phyloP scores from a whole-genome alignment of 2,888 invertebrate species.

The Hydropsyche betteni region DNA sequence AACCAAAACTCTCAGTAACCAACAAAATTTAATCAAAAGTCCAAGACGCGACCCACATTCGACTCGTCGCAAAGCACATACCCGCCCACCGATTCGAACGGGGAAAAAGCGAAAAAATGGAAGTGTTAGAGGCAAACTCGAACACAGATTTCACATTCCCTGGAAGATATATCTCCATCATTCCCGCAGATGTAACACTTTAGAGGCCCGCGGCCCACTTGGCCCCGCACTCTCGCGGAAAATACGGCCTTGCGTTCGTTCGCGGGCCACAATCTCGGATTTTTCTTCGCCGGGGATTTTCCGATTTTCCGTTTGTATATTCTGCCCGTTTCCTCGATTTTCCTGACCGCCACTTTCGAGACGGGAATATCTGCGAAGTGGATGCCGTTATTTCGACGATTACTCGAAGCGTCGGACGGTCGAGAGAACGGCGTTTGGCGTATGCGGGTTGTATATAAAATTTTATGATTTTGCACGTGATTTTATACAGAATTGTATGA shows the following conservation, averaged over 20 bases:
- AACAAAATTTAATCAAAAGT: too few relatives aligned
- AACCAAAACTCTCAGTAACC: too few relatives aligned
- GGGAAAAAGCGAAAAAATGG: background rate
- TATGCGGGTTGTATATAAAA: too few relatives aligned
- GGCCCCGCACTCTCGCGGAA: conserved; percentile 35
- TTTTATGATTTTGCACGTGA: too few relatives aligned
- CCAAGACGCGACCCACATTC: too few relatives aligned
- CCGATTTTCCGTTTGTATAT: background rate
- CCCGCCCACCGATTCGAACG: background rate
- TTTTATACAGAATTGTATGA: too few relatives aligned
- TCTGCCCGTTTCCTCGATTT: background rate
- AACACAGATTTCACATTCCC: conserved; percentile 36
- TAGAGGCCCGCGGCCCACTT: conserved; percentile 38
- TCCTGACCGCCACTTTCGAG: background rate
- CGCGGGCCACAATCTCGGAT: conserved; percentile 14
- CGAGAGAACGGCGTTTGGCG: background rate
- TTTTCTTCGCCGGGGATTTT: background rate
- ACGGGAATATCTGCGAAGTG: background rate
- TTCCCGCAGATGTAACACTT: conserved; percentile 35
- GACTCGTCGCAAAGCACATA: too few relatives aligned
- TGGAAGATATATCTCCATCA: conserved; percentile 27
- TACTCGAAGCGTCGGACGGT: background rate
- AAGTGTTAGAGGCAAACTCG: conserved; percentile 17
- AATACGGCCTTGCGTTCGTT: conserved; percentile 27
- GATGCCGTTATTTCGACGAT: conserved; percentile 10